A percentile compares a stretch with the other conserved stretches of the same genome.
phyloP scores from a whole-genome alignment of 2,113 vertebrate genomes.

The Trachemys scripta region DNA sequence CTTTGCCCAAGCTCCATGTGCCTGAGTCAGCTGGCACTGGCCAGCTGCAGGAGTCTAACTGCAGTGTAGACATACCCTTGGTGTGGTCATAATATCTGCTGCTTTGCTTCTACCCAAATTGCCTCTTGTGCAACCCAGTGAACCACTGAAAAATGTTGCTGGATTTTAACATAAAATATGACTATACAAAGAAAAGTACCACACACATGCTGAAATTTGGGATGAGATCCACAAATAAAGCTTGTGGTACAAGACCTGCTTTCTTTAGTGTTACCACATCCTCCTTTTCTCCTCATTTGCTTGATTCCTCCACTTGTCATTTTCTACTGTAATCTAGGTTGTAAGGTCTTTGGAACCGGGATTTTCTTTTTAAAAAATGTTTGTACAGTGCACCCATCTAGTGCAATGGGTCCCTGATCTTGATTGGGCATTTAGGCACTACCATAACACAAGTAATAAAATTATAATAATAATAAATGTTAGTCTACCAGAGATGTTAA shows the following conservation, averaged over 20 bases:
- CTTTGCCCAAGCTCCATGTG: neutral
- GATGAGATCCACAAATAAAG: neutral
- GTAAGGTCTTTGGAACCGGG: neutral
- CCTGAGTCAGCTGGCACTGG: neutral
- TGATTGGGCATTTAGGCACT: neutral
- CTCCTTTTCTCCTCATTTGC: fast-evolving
- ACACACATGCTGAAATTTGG: neutral
- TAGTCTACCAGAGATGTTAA: neutral
- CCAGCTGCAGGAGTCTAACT: neutral
- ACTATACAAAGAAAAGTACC: neutral
- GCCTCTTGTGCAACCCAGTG: neutral
- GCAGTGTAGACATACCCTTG: neutral
- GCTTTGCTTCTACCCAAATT: neutral
- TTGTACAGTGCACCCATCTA: neutral
- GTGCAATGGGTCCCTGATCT: neutral
- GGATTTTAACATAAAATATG: neutral
- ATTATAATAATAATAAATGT: neutral
- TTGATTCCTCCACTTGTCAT: neutral
- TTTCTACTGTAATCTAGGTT: neutral
- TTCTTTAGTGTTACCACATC: fast-evolving
- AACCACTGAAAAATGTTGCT: neutral
- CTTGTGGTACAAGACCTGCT: neutral
- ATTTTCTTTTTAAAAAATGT: neutral
- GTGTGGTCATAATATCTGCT: neutral
- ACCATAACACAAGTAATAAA: neutral